A percentile compares a stretch with the other conserved stretches of the same genome.
These are phyloP conservation scores for Odontesthes bonariensis DNA, from an alignment of 2,113 vertebrate genomes.

Conservation along the genomic window DNA sequence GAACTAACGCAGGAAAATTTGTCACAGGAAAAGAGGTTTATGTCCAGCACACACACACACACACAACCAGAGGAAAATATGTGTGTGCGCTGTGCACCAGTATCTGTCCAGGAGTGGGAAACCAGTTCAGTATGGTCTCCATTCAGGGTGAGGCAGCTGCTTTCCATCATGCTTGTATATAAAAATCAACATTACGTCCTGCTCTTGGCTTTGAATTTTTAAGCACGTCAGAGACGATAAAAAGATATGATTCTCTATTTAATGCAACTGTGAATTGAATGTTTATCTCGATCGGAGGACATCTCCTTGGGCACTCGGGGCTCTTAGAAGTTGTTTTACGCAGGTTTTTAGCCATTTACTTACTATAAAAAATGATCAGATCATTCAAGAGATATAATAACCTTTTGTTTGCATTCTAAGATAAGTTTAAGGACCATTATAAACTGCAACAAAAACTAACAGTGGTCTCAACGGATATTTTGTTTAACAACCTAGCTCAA, in stretches of 20 bases:
- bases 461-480: no score
- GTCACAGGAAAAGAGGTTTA: neutral
- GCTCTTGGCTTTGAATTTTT: neutral
- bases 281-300: neutral
- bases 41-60: slow-evolving; percentile 1
- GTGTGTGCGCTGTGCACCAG: slow-evolving; percentile 18
- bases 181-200: slow-evolving; percentile 4
- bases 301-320: neutral
- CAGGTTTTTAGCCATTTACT: no score
- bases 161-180: slow-evolving; percentile 16
- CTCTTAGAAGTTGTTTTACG: no score
- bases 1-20: neutral
- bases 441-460: no score
- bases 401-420: no score
- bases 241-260: neutral
- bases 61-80: neutral
- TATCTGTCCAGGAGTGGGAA: slow-evolving; percentile 10
- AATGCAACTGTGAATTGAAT: neutral
- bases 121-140: slow-evolving; percentile 18
- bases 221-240: slow-evolving; percentile 33
- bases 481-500: no score
- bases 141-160: slow-evolving; percentile 27
- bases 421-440: no score
- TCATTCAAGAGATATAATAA: no score
- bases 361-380: no score